A percentile compares a stretch with the other conserved stretches of the same genome.
These are phyloP conservation scores for Endomychus coccineus DNA, from an alignment of 2,888 invertebrate species.

Conservation along the genomic window DNA sequence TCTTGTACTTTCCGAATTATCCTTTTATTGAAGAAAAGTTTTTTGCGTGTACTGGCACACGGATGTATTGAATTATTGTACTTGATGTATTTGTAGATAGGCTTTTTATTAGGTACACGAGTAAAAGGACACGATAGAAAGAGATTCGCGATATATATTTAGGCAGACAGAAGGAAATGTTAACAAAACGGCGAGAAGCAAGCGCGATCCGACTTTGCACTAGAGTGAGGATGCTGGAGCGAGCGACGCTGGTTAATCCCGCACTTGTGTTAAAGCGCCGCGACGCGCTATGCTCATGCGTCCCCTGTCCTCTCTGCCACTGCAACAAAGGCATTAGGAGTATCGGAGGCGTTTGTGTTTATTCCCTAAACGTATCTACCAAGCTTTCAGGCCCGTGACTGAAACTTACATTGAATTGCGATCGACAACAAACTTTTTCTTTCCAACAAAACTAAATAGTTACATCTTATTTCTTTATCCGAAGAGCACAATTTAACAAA, in stretches of 20 bases:
- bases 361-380: constrained; percentile 44
- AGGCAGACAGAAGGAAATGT: too few relatives aligned
- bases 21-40: too few relatives aligned
- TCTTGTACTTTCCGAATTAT: background rate
- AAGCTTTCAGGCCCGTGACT: constrained; percentile 40
- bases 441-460: too few relatives aligned
- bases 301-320: constrained; percentile 29
- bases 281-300: constrained; percentile 44
- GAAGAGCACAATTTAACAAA: too few relatives aligned
- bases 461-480: too few relatives aligned
- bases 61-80: too few relatives aligned
- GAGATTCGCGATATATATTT: too few relatives aligned
- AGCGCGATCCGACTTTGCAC: constrained; percentile 37
- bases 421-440: constrained; percentile 25
- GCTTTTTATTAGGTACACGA: too few relatives aligned
- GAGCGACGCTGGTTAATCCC: constrained; percentile 42
- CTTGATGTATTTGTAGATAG: too few relatives aligned
- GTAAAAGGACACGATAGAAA: too few relatives aligned
- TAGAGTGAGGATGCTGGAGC: constrained; percentile 43
- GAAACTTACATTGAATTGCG: constrained; percentile 32
- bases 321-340: constrained; percentile 39
- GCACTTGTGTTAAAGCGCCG: constrained; percentile 46
- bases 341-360: constrained; percentile 45
- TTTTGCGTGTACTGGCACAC: too few relatives aligned
- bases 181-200: constrained; percentile 31